Base-by-base conservation (phyloP, 2,888 invertebrate species). In the Endotricha flammealis region DNA sequence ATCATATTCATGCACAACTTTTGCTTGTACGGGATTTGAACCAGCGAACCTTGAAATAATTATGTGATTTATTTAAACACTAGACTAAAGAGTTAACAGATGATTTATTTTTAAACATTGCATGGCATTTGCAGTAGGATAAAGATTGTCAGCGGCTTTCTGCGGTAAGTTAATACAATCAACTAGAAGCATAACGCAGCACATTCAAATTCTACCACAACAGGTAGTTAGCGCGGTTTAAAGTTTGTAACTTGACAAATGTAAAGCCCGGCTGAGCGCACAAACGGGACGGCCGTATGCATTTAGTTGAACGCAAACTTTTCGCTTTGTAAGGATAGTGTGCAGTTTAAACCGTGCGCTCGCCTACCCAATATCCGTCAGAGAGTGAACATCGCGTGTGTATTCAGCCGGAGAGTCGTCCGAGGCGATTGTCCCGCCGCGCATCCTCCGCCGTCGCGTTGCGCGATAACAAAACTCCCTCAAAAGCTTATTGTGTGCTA, bases 301-400 rank as follows among this genome's bases (percentile, higher is more conserved):
- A 79, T 80, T 77, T 73, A 78, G 76, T 73, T 74, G 64, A 67
- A 67, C 48, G 52, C 52, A 69, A 80, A 82, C 71, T 79, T 79
- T 78, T 66, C 73, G 69, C 78, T 75, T 76, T 79, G 71, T 72
- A 64, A 72, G 68, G 67, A 67, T 68, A 70, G 73, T 68, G 67
- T 73, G 68, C 71, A 64, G 70, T 68, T 72, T 65, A 66, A 74
- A 66, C 65, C 64, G 53, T 59, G 53, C 64, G 60, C 62, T 67
- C 62, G 69, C 64, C 64, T 73, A 65, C 64, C 68, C 72, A 74
- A 77, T 77, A 77, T 76, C 75, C 74, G 76, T 67, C 64, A 64
- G 55, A 52, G 57, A 63, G 63, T 53, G 61, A 59, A 56, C 59
- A 60, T 57, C 60, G 58, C 55, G 52, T 66, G 69, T 66, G 73